Base-by-base conservation (phyloP, 2,113 vertebrate genomes). In the Perca fluviatilis region DNA sequence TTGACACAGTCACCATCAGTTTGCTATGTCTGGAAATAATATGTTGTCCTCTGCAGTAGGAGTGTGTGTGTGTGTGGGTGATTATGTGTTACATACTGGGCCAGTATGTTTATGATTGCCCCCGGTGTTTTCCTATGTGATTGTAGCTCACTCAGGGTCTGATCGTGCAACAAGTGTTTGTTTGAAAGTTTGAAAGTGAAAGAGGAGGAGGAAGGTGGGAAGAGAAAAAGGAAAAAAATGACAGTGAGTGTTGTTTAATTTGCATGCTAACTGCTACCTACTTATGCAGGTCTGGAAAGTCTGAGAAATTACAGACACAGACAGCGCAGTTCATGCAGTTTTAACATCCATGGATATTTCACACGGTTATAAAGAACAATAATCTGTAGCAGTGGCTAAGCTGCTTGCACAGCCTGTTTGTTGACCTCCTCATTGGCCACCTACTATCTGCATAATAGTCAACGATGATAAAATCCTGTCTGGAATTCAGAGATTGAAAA, bases 401-500 rank as follows among this genome's bases (percentile, higher is more conserved):
- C n/a, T 80, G 76, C 74, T 50, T 74, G 62, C 68, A 72, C 77
- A 75, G 69, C 62, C 21, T 72, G 56, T 68, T 71, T 65, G 73
- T 56, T 62, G 49, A 79, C 36, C 40, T 19, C 62, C 6, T 46
- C 18, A 36, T 58, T 36, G 23, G 61, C 72, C 86, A 80, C 67
- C 80, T 70, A 67, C 79, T 65, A 21, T 71, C 66, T 79, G 46
- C 77, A 70, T 82, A 54, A 84, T 68, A 65, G 75, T 56, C n/a
- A 46, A 46, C 30, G 2, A 36, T 71, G 57, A 77, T 74, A 72
- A 79, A 73, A 70, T 85, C 30, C 47, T 46, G 49, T 79, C 49
- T 84, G 62, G 77, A 82, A 72, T 83, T 53, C 72, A 16, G 61
- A 82, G 67, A 78, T 89, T 84, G 86, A 91, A 89, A 83, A 56